Base-by-base conservation (phyloP, 2,113 vertebrate species). In the Riparia riparia region DNA sequence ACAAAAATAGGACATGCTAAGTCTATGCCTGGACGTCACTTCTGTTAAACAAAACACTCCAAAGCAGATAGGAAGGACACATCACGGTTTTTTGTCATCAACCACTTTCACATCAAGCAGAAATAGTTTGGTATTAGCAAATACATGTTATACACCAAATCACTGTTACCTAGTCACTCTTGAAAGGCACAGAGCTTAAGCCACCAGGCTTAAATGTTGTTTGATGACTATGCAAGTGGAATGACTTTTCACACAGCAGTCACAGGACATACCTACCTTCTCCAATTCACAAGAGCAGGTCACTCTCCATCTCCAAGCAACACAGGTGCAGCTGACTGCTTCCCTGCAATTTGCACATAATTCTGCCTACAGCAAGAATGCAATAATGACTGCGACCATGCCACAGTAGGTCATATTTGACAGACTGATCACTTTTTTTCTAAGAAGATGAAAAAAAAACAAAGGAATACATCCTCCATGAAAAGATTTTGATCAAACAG, bases 1-100 rank as follows among this genome's bases (percentile, higher is more conserved):
- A 77, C 53, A 96, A 94, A 90, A 83, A 94, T 29, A 96, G 74
- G 68, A 58, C 9, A 31, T 26, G 74, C 51, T 86, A 86, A 83
- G 50, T 51, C 63, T 88, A 83, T 21, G 47, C 49, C 58, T 72
- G 16, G 26, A 85, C 80, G 87, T 44, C 63, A n/a, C 65, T 87
- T 94, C 53, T 85, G 11, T 69, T 76, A 72, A 90, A 69, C 37
- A 61, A 89, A 92, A 74, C 44, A 85, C 54, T 71, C 72, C 49
- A 71, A 51, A 78, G 61, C 31, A 93, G 81, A 60, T 28, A 84
- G 69, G 65, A 85, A 91, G 44, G 60, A 60, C 45, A 31, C 4
- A 0, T 44, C 44, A 47, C 20, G 14, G 14, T 0, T 6, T 82
- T 92, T 85, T 70, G 39, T 77, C 66, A 84, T 50, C 58, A 85